Evolutionary conservation across 2,888 invertebrate species (phyloP).

Genomic region (Melipona beecheii): DNA sequence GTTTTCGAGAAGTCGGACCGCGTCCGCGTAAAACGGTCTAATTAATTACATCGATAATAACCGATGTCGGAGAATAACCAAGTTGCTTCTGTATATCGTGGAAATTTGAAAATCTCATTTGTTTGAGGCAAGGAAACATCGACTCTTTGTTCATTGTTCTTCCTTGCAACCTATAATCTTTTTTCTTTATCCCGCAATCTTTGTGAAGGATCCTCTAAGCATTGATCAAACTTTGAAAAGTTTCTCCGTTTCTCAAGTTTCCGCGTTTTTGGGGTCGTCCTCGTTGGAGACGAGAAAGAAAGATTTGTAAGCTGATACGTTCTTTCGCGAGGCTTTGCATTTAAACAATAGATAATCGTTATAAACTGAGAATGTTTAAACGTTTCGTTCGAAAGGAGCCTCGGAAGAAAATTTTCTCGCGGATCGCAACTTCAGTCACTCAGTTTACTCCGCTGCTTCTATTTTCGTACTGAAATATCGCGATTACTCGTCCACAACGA

Average conservation of each 20-base stretch:
- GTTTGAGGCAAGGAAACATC: background rate
- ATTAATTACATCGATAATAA: constrained; percentile 12
- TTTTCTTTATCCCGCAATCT: background rate
- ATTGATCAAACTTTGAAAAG: constrained; percentile 26
- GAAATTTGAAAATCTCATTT: constrained; percentile 20
- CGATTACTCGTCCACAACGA: background rate
- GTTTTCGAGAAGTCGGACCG: background rate
- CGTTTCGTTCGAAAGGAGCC: constrained; percentile 9
- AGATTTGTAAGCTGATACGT: constrained; percentile 1
- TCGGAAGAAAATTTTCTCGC: background rate
- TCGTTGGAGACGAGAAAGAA: too few relatives aligned
- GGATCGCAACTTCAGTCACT: background rate
- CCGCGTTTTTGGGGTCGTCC: background rate
- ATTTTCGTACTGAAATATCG: background rate
- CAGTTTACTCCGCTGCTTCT: background rate
- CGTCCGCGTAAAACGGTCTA: constrained; percentile 3
- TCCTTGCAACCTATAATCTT: background rate
- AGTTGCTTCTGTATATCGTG: constrained; percentile 13
- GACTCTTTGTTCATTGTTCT: constrained; percentile 10
- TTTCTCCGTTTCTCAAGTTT: background rate
- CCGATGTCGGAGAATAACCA: constrained; percentile 4
- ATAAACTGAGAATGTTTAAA: constrained; percentile 2
- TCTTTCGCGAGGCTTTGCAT: background rate
- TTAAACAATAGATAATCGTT: background rate
- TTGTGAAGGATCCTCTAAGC: background rate